phyloP scores from a whole-genome alignment of 2,888 invertebrate genomes.

The Crioceris asparagi region DNA sequence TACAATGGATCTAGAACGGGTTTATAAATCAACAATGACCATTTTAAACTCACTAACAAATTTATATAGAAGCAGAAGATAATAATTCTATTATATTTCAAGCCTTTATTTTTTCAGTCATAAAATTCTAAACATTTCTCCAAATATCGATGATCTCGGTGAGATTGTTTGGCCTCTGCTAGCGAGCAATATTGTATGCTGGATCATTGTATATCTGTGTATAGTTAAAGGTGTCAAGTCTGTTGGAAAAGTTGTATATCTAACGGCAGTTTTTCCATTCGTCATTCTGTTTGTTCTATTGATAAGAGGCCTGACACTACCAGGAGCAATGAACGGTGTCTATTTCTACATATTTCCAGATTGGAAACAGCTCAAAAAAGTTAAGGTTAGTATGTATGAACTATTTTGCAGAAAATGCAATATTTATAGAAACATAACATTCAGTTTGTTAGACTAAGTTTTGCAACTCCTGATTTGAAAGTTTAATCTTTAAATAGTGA shows the following conservation, averaged over 20 bases:
- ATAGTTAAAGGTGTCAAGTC: slow-evolving; percentile 80
- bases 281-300: slow-evolving; percentile 60
- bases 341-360: slow-evolving; percentile 68
- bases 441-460: too few relatives aligned
- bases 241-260: slow-evolving; percentile 81
- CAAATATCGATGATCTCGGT: slow-evolving; percentile 63
- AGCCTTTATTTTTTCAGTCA: slow-evolving; percentile 49
- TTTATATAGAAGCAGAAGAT: too few relatives aligned
- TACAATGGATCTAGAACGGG: too few relatives aligned
- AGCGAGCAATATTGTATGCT: slow-evolving; percentile 60
- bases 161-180: slow-evolving; percentile 73
- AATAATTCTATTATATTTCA: too few relatives aligned
- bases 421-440: too few relatives aligned
- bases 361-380: slow-evolving; percentile 63
- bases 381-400: slow-evolving; percentile 58
- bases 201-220: slow-evolving; percentile 74
- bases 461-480: too few relatives aligned
- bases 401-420: too few relatives aligned
- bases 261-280: slow-evolving; percentile 79
- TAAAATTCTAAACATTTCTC: slow-evolving; percentile 65
- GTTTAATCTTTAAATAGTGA: too few relatives aligned
- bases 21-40: too few relatives aligned
- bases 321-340: slow-evolving; percentile 68
- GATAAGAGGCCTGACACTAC: slow-evolving; percentile 67
- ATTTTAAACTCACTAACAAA: too few relatives aligned